These are phyloP conservation scores for Poecilia latipinna DNA, from an alignment of 2,113 vertebrate genomes.

Conservation along the genomic window DNA sequence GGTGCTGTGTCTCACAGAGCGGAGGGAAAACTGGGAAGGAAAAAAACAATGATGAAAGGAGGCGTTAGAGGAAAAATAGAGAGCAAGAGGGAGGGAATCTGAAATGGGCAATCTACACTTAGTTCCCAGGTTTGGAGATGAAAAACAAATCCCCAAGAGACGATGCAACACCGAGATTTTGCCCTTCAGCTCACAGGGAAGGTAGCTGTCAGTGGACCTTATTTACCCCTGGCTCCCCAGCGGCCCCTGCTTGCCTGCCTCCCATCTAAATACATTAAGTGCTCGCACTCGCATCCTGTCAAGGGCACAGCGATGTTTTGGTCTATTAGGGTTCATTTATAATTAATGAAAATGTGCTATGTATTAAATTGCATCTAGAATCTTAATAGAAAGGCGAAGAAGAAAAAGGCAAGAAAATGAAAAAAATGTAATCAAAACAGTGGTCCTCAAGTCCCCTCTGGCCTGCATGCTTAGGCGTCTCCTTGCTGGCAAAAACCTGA, in stretches of 20 bases:
- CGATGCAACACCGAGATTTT: slow-evolving; percentile 21
- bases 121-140: slow-evolving; percentile 49
- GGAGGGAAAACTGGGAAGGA: background rate
- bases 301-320: background rate
- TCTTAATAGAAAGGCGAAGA: background rate
- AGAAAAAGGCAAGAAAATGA: background rate
- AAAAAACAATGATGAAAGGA: background rate
- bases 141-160: slow-evolving; percentile 53
- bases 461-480: too few relatives aligned
- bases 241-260: background rate
- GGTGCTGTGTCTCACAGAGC: slow-evolving; percentile 34
- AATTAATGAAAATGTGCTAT: slow-evolving; percentile 3
- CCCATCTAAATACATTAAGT: background rate
- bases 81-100: slow-evolving; percentile 15
- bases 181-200: slow-evolving; percentile 53
- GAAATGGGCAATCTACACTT: slow-evolving; percentile 48
- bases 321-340: background rate
- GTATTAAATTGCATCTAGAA: background rate
- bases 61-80: slow-evolving; percentile 20
- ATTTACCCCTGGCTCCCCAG: slow-evolving; percentile 23
- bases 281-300: background rate
- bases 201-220: slow-evolving; percentile 53
- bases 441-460: too few relatives aligned
- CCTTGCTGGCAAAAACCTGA: too few relatives aligned
- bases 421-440: too few relatives aligned